Conservation (phyloP, 2,797 vertebrate genomes). For the Merluccius polli region DNA sequence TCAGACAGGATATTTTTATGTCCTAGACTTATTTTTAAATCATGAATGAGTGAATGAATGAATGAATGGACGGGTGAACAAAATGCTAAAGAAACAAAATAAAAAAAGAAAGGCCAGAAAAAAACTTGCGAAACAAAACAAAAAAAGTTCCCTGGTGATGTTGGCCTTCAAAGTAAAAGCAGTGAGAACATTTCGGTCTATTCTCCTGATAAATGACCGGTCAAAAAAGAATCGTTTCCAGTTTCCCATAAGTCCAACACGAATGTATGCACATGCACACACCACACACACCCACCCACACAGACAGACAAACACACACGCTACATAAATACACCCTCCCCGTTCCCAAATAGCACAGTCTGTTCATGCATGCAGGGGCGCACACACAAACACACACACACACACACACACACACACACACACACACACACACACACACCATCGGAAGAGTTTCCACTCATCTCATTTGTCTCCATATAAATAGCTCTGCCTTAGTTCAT, state of each 20-base stretch:
- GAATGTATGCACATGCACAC: conserved; percentile 8
- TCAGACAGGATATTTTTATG: conserved; percentile 12
- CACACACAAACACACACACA: conserved; percentile 6
- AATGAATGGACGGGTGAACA: neutral
- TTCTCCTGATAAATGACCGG: conserved; percentile 46
- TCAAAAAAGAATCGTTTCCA: conserved; percentile 11
- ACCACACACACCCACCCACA: conserved; percentile 14
- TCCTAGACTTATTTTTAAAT: neutral
- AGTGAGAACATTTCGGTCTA: conserved; percentile 37
- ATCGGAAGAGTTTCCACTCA: conserved; percentile 23
- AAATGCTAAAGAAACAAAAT: neutral
- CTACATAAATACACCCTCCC: conserved; percentile 8
- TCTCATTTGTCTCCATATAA: conserved; percentile 36
- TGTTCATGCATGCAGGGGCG: neutral
- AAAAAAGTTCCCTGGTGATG: neutral
- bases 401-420: conserved; percentile 22
- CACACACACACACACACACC: neutral
- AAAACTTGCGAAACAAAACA: neutral
- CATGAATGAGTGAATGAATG: neutral
- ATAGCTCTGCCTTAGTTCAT: conserved; percentile 17
- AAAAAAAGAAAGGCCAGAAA: neutral
- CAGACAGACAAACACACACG: conserved; percentile 11
- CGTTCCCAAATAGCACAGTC: neutral
- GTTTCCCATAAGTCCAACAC: conserved; percentile 56
- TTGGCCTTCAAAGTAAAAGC: conserved; percentile 37